phyloP scores from a whole-genome alignment of 2,888 invertebrate species.

The Globia sparganii region DNA sequence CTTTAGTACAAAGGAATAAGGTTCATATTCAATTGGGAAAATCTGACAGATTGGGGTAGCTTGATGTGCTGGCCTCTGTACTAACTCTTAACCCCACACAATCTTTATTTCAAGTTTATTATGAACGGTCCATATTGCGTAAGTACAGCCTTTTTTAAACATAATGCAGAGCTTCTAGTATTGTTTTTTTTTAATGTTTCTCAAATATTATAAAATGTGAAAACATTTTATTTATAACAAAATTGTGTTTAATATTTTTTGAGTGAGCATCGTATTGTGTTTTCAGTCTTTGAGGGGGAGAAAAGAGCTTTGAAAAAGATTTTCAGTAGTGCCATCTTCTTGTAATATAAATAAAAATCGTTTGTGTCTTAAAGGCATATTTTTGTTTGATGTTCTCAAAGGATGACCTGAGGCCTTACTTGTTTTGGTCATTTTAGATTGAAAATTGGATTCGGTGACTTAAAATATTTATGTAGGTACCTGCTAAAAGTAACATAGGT shows the following conservation, averaged over 20 bases:
- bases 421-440: constrained; percentile 1
- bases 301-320: constrained; percentile 34
- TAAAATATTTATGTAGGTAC: neutral
- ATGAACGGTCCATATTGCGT: neutral
- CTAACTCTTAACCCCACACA: neutral
- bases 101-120: neutral
- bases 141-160: constrained; percentile 9
- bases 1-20: too few relatives aligned
- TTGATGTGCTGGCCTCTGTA: too few relatives aligned
- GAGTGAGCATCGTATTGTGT: constrained; percentile 32
- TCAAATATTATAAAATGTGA: constrained; percentile 44
- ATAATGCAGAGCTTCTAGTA: neutral
- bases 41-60: too few relatives aligned
- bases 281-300: constrained; percentile 35
- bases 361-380: constrained; percentile 18
- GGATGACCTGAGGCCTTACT: neutral
- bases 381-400: constrained; percentile 15
- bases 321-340: constrained; percentile 31
- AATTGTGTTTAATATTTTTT: constrained; percentile 50
- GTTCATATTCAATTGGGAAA: too few relatives aligned
- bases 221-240: constrained; percentile 48
- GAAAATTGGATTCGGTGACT: constrained; percentile 1
- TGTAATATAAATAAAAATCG: constrained; percentile 17
- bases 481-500: neutral
- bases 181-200: constrained; percentile 25